A percentile compares a stretch with the other conserved stretches of the same genome.
Evolutionary conservation across 2,888 invertebrate species (phyloP).

Genomic region (Sphaerophoria taeniata): DNA sequence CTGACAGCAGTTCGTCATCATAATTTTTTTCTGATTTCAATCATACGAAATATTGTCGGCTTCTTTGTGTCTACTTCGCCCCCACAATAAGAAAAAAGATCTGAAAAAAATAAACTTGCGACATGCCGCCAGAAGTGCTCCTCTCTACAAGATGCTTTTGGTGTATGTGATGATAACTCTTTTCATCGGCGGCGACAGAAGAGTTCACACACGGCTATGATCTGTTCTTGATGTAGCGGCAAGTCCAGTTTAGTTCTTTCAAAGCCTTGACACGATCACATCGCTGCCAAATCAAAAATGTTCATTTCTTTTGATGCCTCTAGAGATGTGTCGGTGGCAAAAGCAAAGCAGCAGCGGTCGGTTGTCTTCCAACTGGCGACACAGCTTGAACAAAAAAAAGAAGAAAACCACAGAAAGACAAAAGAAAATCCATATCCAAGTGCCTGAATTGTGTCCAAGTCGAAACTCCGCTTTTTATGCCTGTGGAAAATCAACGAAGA

Average conservation of each 20-base stretch:
- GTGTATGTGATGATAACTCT: conserved; percentile 70
- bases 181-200: conserved; percentile 63
- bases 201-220: conserved; percentile 52
- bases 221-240: conserved; percentile 40
- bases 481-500: conserved; percentile 68
- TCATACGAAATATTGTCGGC: conserved; percentile 33
- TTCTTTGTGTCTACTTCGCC: conserved; percentile 63
- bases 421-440: conserved; percentile 48
- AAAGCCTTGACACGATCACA: conserved; percentile 69
- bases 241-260: conserved; percentile 69
- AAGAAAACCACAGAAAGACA: conserved; percentile 20
- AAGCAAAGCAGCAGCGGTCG: conserved; percentile 20
- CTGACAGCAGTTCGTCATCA: no score
- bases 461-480: conserved; percentile 55
- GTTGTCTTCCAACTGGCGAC: conserved; percentile 17
- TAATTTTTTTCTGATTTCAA: conserved; percentile 35
- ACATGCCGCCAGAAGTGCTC: conserved; percentile 48
- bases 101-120: conserved; percentile 32
- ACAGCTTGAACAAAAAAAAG: neutral
- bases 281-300: conserved; percentile 64
- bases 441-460: conserved; percentile 58
- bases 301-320: conserved; percentile 56
- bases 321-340: conserved; percentile 46
- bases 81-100: conserved; percentile 38
- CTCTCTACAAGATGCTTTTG: conserved; percentile 58